Evolutionary conservation across 2,797 vertebrate genomes (phyloP).

Genomic region (Aselliscus stoliczkanus): DNA sequence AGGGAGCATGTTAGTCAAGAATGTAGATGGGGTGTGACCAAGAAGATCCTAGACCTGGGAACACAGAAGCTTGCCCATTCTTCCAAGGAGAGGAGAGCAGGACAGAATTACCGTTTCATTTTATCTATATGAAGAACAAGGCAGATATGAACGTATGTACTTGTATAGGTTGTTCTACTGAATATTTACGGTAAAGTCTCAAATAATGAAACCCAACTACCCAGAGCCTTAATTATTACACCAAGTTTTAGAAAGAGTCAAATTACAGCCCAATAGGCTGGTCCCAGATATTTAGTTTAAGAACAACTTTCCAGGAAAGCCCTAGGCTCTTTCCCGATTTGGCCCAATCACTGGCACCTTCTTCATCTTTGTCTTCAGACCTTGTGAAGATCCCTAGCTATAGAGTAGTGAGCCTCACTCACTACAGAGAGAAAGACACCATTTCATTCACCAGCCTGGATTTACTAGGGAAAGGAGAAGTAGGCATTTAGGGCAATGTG

Average conservation of each 20-base stretch:
- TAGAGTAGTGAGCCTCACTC: not conserved
- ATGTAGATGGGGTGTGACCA: not conserved
- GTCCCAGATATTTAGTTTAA: not conserved
- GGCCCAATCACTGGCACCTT: not conserved
- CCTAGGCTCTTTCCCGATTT: not conserved
- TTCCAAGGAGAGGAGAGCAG: not conserved
- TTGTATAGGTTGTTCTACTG: not conserved
- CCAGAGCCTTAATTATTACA: not conserved
- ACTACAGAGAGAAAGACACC: not conserved
- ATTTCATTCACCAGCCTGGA: not conserved
- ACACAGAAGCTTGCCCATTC: not conserved
- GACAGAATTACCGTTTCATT: not conserved
- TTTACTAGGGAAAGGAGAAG: not conserved
- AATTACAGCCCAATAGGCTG: not conserved
- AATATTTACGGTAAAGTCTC: not conserved
- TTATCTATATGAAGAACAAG: not conserved
- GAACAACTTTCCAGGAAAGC: not conserved
- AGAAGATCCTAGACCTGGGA: not conserved
- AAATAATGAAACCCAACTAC: not conserved
- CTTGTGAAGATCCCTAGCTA: not conserved
- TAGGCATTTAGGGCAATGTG: not conserved
- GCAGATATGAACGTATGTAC: not conserved
- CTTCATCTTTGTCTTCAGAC: not conserved
- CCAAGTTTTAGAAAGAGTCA: not conserved
- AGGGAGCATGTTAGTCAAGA: fast-evolving